These are phyloP conservation scores for Rutilus rutilus DNA, from an alignment of 2,113 vertebrate genomes.

Conservation along the genomic window DNA sequence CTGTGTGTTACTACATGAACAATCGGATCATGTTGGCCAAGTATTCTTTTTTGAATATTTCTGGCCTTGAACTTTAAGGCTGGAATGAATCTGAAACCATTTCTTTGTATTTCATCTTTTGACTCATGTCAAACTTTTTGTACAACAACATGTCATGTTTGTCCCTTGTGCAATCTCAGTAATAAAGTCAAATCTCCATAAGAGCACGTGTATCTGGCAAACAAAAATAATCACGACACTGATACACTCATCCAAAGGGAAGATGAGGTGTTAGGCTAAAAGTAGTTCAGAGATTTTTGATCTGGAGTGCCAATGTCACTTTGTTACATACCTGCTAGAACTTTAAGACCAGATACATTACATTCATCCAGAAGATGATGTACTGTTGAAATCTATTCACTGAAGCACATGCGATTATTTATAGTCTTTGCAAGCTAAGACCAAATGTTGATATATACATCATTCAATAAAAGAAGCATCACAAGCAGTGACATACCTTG, in stretches of 20 bases:
- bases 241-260: not conserved
- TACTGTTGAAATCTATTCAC: not conserved
- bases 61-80: not conserved
- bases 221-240: not conserved
- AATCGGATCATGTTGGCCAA: not conserved
- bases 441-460: not conserved
- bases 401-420: not conserved
- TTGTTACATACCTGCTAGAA: not conserved
- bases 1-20: not conserved
- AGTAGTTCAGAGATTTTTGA: not conserved
- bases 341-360: not conserved
- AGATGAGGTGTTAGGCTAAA: not conserved
- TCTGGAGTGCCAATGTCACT: not conserved
- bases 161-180: not conserved
- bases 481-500: slow-evolving; percentile 75
- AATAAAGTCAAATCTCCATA: not conserved
- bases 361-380: not conserved
- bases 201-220: not conserved
- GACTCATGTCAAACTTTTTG: not conserved
- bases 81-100: not conserved
- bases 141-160: not conserved
- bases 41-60: not conserved
- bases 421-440: not conserved
- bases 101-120: not conserved
- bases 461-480: slow-evolving; percentile 48